Base-by-base conservation (phyloP, 2,113 vertebrate species). In the Poecile atricapillus region DNA sequence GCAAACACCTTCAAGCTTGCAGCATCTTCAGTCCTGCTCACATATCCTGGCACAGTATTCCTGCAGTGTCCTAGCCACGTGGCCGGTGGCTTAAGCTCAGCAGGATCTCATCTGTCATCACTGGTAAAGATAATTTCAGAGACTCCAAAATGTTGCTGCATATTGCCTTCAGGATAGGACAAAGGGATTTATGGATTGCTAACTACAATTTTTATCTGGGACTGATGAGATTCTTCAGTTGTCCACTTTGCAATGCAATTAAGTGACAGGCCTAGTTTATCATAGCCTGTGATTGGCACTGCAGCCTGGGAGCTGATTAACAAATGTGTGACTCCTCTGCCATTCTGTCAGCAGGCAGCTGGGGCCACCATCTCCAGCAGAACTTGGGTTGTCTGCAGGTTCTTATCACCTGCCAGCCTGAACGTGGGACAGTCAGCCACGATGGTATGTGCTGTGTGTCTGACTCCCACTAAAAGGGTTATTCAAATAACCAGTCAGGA, bases 391-490 rank as follows among this genome's bases (percentile, higher is more conserved):
- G 7, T 87, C 31, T 76, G 8, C 28, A 47, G 47, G 25, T 18
- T 60, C 33, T 78, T 15, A 15, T 7, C 33, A 6, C 20, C 24
- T 80, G 10, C 18, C 59, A 58, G 7, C n/a, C 49, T n/a, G 22
- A 50, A 11, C 2, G 4, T 21, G 62, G 20, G 43, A 35, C 60
- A 43, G 33, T 70, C 46, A 75, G 75, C 24, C 41, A 50, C 1
- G 2, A 1, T 0, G 41, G 2, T 14, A 1, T 31, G 30, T 65
- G 58, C 16, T 53, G 37, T 21, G 7, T 41, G 10, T 77, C 19
- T 74, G 69, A 58, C n/a, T 62, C 31, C 11, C 13, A 2, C 55
- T 30, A 7, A 55, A 18, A 62, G 25, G 39, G 16, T 60, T 73
- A 37, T 65, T 75, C 28, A 33, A 6, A 15, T 24, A 47, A 11